These are phyloP conservation scores for Myotis myotis DNA, from an alignment of 2,797 vertebrate species.

Conservation along the genomic window DNA sequence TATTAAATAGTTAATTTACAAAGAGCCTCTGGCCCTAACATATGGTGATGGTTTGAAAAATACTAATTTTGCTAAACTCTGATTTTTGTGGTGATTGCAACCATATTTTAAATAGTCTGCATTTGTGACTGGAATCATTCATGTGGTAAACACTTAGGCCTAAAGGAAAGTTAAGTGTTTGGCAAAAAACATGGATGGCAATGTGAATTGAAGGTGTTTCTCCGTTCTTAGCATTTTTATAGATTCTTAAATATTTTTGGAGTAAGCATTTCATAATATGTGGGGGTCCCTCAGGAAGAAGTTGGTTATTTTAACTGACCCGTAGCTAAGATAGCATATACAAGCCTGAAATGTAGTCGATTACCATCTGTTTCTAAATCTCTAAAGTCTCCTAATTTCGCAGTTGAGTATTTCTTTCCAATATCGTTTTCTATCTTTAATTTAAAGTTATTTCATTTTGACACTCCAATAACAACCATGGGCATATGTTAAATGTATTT, in stretches of 20 bases:
- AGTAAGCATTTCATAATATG: not conserved
- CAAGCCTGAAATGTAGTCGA: not conserved
- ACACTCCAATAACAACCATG: not conserved
- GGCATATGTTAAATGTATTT: not conserved
- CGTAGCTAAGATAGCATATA: not conserved
- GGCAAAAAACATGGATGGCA: not conserved
- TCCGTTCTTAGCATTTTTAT: not conserved
- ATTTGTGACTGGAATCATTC: constrained; percentile 12
- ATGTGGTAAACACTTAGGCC: not conserved
- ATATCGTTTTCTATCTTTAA: not conserved
- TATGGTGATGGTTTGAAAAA: not conserved
- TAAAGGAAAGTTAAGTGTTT: constrained; percentile 33
- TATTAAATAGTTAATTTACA: not conserved
- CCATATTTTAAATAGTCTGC: not conserved
- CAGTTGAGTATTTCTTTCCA: not conserved
- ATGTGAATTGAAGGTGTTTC: not conserved
- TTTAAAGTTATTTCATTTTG: constrained; percentile 5
- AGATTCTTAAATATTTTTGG: not conserved
- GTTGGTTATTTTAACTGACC: not conserved
- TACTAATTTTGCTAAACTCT: not conserved
- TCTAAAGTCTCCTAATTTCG: constrained; percentile 12
- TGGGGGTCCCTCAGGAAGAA: not conserved
- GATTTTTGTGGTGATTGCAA: not conserved
- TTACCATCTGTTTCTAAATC: constrained; percentile 22
- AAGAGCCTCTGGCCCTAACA: not conserved